Base-by-base conservation (phyloP, 2,113 vertebrate genomes). In the Seriola dumerili region DNA sequence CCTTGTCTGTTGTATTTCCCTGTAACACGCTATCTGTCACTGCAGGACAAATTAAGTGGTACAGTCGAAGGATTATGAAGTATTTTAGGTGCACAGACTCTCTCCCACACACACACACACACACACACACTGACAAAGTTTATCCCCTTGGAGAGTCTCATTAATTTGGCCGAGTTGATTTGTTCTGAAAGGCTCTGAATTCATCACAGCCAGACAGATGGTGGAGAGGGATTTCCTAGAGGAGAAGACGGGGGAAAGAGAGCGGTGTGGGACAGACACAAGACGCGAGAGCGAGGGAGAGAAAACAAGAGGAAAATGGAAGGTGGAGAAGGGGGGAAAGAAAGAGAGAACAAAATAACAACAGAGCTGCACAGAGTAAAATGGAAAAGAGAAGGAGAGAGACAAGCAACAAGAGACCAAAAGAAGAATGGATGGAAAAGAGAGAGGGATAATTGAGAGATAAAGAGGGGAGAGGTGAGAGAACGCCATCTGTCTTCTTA, bases 221-320 rank as follows among this genome's bases (percentile, higher is more conserved):
- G 92, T 72, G 19, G 76, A 82, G 90, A 84, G 90, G 91, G 86
- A 92, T 92, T 92, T 93, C 92, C 88, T 91, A 71, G 69, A 86
- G 81, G 79, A 78, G 84, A 80, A 61, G 54, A 42, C 34, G n/a
- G 71, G 42, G 38, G 29, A 62, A 66, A 48, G 52, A 40, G 65
- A 42, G 38, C 23, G 68, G 73, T 2, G 23, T 21, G 54, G 11
- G 76, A 46, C 46, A 44, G 75, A 63, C 54, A 72, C 32, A 29
- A 73, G 42, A 69, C 13, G 4, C 23, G 14, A 52, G 13, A 54
- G 34, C 0, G 48, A 71, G 73, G 38, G 52, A 73, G 23, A 38
- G 19, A 32, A 75, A 62, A 68, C 55, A 34, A 61, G 40, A 21
- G 46, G 67, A 32, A 65, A 21, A 25, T 50, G 54, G 29, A 42